These are phyloP conservation scores for Orthosia cruda DNA, from an alignment of 2,888 invertebrate species.

Conservation along the genomic window DNA sequence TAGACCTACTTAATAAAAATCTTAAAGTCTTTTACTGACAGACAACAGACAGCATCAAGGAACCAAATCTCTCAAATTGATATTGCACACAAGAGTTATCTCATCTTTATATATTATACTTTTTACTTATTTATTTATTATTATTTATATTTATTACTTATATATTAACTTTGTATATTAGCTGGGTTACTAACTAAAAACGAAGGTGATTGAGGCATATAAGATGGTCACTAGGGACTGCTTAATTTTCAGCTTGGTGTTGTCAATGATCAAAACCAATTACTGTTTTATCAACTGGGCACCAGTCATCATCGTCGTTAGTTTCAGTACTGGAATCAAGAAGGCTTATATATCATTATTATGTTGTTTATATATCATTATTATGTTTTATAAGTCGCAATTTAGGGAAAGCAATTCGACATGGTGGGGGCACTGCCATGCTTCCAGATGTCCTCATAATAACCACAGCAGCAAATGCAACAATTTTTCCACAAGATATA, in stretches of 20 bases:
- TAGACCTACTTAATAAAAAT: background rate
- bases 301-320: constrained; percentile 76
- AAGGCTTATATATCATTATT: too few relatives aligned
- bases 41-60: background rate
- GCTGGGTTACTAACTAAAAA: constrained; percentile 72
- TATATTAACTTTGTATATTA: too few relatives aligned
- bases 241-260: constrained; percentile 68
- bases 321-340: constrained; percentile 73
- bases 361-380: too few relatives aligned
- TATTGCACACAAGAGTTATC: background rate
- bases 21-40: background rate
- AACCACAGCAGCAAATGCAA: too few relatives aligned
- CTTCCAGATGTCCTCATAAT: too few relatives aligned
- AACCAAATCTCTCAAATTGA: background rate
- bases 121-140: too few relatives aligned
- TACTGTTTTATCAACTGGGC: constrained; percentile 73
- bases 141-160: too few relatives aligned
- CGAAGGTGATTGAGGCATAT: constrained; percentile 72
- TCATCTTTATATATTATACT: background rate
- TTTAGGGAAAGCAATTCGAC: background rate
- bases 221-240: constrained; percentile 69
- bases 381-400: background rate
- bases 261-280: constrained; percentile 71
- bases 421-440: too few relatives aligned
- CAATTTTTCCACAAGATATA: too few relatives aligned